Percentiles rank a stretch among this genome's conserved stretches.
phyloP scores from a whole-genome alignment of 2,888 invertebrate genomes.

The Chrysolina oricalcia region DNA sequence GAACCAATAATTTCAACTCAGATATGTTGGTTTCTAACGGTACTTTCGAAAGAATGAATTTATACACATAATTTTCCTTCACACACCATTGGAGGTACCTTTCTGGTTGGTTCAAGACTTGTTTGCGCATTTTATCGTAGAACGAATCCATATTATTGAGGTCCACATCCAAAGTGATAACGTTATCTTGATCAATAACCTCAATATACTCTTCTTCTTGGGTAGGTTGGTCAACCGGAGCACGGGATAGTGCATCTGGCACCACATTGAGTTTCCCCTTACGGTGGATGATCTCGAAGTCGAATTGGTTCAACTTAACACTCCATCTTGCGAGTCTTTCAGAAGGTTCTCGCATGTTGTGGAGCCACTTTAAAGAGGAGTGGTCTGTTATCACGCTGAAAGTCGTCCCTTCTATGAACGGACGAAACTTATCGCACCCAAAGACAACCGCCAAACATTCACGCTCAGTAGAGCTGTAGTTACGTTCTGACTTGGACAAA shows the following conservation, averaged over 20 bases:
- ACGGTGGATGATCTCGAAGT: conserved; percentile 33
- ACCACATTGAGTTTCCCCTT: conserved; percentile 33
- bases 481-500: conserved; percentile 43
- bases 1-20: neutral
- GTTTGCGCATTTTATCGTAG: conserved; percentile 32
- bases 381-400: conserved; percentile 54
- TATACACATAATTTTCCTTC: conserved; percentile 33
- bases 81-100: conserved; percentile 36
- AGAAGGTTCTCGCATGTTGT: conserved; percentile 29
- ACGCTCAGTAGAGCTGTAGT: conserved; percentile 47
- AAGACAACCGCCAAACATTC: conserved; percentile 55
- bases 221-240: conserved; percentile 1
- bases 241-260: conserved; percentile 23
- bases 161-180: conserved; percentile 15
- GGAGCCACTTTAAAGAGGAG: conserved; percentile 46
- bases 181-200: neutral
- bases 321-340: conserved; percentile 35
- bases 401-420: conserved; percentile 50
- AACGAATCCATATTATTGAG: conserved; percentile 24
- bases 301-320: conserved; percentile 38
- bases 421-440: conserved; percentile 52
- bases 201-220: conserved; percentile 14
- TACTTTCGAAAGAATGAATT: conserved; percentile 24
- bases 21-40: neutral
- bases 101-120: conserved; percentile 31